Percentiles rank a stretch among this genome's conserved stretches.
phyloP scores from a whole-genome alignment of 2,797 vertebrate species.

The Microhierax caerulescens region DNA sequence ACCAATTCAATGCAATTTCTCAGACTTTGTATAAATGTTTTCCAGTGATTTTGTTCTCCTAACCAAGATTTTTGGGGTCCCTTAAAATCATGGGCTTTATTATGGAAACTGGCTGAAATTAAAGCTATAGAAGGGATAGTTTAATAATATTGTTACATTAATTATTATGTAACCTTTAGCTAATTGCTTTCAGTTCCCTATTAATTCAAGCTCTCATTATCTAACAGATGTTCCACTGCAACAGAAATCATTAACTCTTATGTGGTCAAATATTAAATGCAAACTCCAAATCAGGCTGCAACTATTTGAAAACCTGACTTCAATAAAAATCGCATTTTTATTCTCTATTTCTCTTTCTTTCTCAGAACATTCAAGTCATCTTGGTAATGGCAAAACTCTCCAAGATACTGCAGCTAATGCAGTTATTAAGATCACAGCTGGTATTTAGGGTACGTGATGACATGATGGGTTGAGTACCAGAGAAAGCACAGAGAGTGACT shows the following conservation, averaged over 20 bases:
- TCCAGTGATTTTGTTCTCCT: background rate
- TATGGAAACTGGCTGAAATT: background rate
- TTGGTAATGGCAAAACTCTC: background rate
- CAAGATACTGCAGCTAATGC: background rate
- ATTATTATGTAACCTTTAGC: slow-evolving; percentile 59
- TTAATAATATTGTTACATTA: slow-evolving; percentile 53
- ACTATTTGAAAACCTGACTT: background rate
- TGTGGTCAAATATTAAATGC: slow-evolving; percentile 33
- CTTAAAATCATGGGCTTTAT: background rate
- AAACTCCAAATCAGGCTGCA: background rate
- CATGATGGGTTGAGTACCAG: background rate
- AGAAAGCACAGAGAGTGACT: background rate
- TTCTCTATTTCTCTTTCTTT: background rate
- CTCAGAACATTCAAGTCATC: background rate
- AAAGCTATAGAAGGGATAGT: background rate
- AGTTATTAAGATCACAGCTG: background rate
- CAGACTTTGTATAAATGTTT: background rate
- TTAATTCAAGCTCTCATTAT: slow-evolving; percentile 55
- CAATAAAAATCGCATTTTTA: background rate
- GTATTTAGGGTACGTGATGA: background rate
- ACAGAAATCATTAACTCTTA: slow-evolving; percentile 29
- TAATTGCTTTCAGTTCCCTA: slow-evolving; percentile 58
- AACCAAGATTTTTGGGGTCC: background rate
- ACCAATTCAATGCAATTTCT: background rate
- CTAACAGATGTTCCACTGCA: slow-evolving; percentile 53